Conservation (phyloP, 2,797 vertebrate genomes). For the Danio choprae region DNA sequence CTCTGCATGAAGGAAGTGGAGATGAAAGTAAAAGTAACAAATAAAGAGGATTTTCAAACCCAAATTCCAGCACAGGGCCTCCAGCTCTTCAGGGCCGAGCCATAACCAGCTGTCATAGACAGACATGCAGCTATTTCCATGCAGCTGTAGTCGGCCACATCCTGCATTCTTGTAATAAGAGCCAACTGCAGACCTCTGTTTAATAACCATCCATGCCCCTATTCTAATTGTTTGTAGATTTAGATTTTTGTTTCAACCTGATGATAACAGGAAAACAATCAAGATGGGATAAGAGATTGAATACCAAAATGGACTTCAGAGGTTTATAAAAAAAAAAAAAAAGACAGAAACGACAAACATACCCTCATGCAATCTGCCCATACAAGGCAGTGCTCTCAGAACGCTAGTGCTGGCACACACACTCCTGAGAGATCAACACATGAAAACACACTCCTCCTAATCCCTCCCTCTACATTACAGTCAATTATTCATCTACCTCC, state of each 20-base stretch:
- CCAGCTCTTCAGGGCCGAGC: not conserved
- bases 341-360: not conserved
- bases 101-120: conserved; percentile 28
- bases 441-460: conserved; percentile 52
- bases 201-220: not conserved
- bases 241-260: not conserved
- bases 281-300: not conserved
- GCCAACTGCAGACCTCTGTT: conserved; percentile 32
- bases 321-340: not conserved
- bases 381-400: conserved; percentile 68
- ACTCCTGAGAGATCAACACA: conserved; percentile 48
- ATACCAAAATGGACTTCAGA: not conserved
- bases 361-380: conserved; percentile 58
- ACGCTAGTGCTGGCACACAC: conserved; percentile 30
- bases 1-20: not conserved
- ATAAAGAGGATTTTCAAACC: conserved; percentile 9
- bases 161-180: conserved; percentile 59
- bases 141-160: conserved; percentile 60
- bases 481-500: conserved; percentile 14
- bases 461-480: conserved; percentile 23
- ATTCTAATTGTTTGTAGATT: conserved; percentile 1
- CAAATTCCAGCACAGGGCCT: conserved; percentile 31
- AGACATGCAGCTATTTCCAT: conserved; percentile 37
- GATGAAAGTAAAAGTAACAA: not conserved
- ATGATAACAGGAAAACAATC: not conserved